Percentiles rank a stretch among this genome's conserved stretches.
These are phyloP conservation scores for Alces alces DNA, from an alignment of 2,113 vertebrate genomes.

Conservation along the genomic window DNA sequence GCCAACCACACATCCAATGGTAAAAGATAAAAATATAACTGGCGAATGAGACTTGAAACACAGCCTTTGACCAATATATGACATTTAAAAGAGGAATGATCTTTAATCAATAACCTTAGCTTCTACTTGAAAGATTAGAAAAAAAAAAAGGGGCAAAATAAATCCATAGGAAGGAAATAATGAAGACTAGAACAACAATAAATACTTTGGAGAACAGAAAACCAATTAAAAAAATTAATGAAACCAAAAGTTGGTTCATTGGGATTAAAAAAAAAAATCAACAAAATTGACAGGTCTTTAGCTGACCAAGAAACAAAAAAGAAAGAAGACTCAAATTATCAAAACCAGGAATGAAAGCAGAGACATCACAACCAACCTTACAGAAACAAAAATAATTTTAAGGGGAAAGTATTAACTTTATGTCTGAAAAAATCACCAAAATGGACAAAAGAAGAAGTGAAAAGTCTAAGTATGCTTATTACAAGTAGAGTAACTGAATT, in stretches of 20 bases:
- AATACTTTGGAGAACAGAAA: not conserved
- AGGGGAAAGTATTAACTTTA: not conserved
- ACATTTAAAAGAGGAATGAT: not conserved
- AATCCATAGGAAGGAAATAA: not conserved
- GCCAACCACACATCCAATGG: not conserved
- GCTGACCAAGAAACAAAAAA: not conserved
- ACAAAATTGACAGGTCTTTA: not conserved
- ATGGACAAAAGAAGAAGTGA: not conserved
- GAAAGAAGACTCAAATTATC: not conserved
- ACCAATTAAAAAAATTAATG: not conserved
- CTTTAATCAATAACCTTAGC: not conserved
- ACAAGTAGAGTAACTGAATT: not conserved
- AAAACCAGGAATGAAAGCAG: not conserved
- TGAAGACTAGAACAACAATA: not conserved
- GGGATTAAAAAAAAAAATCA: not conserved
- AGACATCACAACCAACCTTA: not conserved
- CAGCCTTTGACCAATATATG: not conserved
- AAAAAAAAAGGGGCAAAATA: not conserved
- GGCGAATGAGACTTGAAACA: not conserved
- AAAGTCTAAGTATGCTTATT: not conserved
- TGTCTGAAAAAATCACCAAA: not conserved
- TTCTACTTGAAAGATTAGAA: not conserved
- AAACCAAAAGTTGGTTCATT: not conserved
- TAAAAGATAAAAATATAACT: slow-evolving; percentile 5
- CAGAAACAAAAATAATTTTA: not conserved